A percentile compares a stretch with the other conserved stretches of the same genome.
These are phyloP conservation scores for Ptilonorhynchus violaceus DNA, from an alignment of 2,113 vertebrate genomes.

Conservation along the genomic window DNA sequence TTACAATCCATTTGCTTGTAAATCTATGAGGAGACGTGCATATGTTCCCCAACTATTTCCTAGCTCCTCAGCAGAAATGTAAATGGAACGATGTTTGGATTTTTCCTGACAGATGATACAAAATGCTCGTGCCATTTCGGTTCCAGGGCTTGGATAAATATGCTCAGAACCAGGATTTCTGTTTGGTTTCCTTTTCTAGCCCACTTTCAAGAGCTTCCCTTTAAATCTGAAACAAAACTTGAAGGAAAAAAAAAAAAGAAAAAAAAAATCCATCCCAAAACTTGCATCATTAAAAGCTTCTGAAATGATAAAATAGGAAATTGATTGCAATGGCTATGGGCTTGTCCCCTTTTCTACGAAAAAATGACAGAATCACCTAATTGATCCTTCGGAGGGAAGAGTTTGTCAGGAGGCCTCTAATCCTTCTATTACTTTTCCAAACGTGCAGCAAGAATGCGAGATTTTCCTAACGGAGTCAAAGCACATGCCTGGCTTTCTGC, in stretches of 20 bases:
- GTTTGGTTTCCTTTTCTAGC: constrained; percentile 44
- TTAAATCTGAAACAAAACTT: constrained; percentile 37
- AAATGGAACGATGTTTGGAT: constrained; percentile 20
- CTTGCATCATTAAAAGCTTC: neutral
- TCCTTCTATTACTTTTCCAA: constrained; percentile 49
- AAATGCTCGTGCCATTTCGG: constrained; percentile 34
- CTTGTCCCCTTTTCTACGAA: neutral
- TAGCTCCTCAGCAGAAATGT: constrained; percentile 29
- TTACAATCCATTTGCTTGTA: constrained; percentile 51
- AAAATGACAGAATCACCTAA: constrained; percentile 39
- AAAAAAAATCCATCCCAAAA: neutral
- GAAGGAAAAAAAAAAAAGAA: too few species aligned
- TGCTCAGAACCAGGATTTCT: neutral
- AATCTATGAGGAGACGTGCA: constrained; percentile 32
- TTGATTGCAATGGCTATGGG: neutral
- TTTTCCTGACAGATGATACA: constrained; percentile 55
- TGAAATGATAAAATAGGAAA: neutral
- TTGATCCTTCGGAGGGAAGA: constrained; percentile 25
- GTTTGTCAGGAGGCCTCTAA: constrained; percentile 63
- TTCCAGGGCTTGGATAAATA: constrained; percentile 10
- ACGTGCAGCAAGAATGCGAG: constrained; percentile 17
- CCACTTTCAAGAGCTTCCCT: constrained; percentile 40
- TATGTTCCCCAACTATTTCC: constrained; percentile 33
- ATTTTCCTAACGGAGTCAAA: constrained; percentile 29
- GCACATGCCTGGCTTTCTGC: neutral